Base-by-base conservation (phyloP, 2,113 vertebrate genomes). In the Merops nubicus region DNA sequence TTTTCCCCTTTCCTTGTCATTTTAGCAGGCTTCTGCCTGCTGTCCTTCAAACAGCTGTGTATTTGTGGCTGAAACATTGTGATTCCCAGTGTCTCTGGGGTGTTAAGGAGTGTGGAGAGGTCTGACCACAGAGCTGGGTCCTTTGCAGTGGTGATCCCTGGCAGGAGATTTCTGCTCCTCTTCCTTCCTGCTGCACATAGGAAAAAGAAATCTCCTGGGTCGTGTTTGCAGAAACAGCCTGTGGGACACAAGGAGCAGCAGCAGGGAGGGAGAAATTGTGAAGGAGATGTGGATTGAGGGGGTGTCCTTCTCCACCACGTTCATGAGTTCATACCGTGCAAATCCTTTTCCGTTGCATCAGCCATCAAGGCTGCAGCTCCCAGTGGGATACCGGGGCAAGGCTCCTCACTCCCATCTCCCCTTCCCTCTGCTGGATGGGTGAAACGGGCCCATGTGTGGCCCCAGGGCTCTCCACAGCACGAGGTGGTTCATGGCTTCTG, bases 161-260 rank as follows among this genome's bases (percentile, higher is more conserved):
- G 42, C 85, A 70, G 88, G 70, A 91, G 54, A 29, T 72, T 89
- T 88, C 57, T 93, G 72, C 28, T 89, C 22, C 59, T 82, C 40
- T 65, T 34, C 54, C 50, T 80, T 81, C 20, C 26, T 85, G 42
- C 50, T 59, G 2, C 3, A 0, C 0, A 1, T 12, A 36, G 43
- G 11, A 14, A 33, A 26, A 4, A 28, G 33, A 34, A 15, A 53
- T 57, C 54, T 91, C 31, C 42, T 34, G 75, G 68, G 50, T 29
- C 45, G 31, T 12, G 15, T 77, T 85, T 77, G 73, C 38, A 45
- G 53, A 45, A 92, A 12, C 8, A 72, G 33, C 19, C 42, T 40
- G 25, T 33, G 33, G 22, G 38, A 56, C 6, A 1, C 1, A 5
- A 48, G n/a, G 40, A 53, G 40, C 8, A 29, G 45, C n/a, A 50